Base-by-base conservation (phyloP, 2,888 invertebrate genomes). In the Phortica okadai region DNA sequence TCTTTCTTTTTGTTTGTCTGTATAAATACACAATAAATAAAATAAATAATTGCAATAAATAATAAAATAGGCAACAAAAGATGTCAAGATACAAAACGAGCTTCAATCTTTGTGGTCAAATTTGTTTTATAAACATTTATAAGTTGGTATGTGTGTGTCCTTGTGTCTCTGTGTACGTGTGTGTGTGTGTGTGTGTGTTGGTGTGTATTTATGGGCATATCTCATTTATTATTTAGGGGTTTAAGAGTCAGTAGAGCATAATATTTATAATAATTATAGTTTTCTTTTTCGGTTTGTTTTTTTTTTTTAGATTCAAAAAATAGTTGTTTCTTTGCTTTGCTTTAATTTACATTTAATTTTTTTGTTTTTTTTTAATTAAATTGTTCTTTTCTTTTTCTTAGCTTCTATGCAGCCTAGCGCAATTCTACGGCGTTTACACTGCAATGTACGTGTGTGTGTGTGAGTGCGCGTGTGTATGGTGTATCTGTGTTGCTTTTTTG, bases 1-100 rank as follows among this genome's bases (percentile, higher is more conserved):
- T 58, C 54, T 76, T 16, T 42, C 45, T 73, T 41, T 72, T 67
- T 78, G 76, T 69, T 64, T 77, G 67, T 67, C 74, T 80, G 76
- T 75, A 77, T 81, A 82, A 80, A 84, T 80, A 82, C 85, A 87
- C 79, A 86, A 82, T 80, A 83, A 82, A 83, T 84, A 84, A 83
- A 85, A 85, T 88, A 84, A 86, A 83, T 83, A 74, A 82, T 77
- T 82, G 82, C 83, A 80, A 82, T 85, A 67, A 79, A 75, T 79
- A 77, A 79, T 72, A 73, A 87, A 85, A 79, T 83, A 82, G 82
- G 80, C 84, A 84, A 85, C 83, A 85, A 87, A 82, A 77, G 77
- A 77, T 74, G 50, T 8, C 50, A 50, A 50, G 50, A 11, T 50
- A 50, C 50, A 50, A 50, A 50, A 50, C 50, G 50, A 50, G 50